Evolutionary conservation across 2,113 vertebrate species (phyloP).

Genomic region (Oryzias woworae): DNA sequence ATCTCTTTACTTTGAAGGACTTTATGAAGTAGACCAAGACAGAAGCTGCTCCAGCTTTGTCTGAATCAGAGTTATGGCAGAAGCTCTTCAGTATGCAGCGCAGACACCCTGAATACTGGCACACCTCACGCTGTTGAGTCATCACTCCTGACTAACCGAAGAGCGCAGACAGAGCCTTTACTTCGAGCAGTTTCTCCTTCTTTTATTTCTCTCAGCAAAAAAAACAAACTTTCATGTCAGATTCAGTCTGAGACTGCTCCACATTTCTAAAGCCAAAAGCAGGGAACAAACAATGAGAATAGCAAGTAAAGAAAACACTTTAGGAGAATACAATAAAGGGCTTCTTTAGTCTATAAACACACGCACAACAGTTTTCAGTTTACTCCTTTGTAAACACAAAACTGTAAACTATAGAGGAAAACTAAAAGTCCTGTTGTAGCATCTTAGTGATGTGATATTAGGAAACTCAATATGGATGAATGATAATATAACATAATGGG

Average conservation of each 20-base stretch:
- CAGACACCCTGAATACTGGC: slow-evolving; percentile 21
- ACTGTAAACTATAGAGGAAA: neutral
- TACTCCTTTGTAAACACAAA: neutral
- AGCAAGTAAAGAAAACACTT: neutral
- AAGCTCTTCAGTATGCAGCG: slow-evolving; percentile 6
- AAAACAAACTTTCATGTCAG: neutral
- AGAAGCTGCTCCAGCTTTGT: slow-evolving; percentile 10
- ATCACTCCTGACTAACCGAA: slow-evolving; percentile 37
- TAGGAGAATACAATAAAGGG: neutral
- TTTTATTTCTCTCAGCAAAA: slow-evolving; percentile 14
- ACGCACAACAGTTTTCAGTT: neutral
- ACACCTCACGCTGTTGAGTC: slow-evolving; percentile 18
- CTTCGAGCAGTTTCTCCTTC: slow-evolving; percentile 13
- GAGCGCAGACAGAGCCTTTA: slow-evolving; percentile 17
- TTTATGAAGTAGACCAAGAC: too few relatives aligned
- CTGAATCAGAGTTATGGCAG: slow-evolving; percentile 29
- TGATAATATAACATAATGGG: neutral
- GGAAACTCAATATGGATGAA: neutral
- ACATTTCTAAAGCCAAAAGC: neutral
- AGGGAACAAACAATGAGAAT: neutral
- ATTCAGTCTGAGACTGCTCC: neutral
- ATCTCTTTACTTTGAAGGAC: too few relatives aligned
- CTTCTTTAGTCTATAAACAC: neutral
- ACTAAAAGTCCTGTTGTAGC: neutral
- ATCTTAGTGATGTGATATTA: neutral